These are phyloP conservation scores for Buteo buteo DNA, from an alignment of 2,113 vertebrate species.

Conservation along the genomic window DNA sequence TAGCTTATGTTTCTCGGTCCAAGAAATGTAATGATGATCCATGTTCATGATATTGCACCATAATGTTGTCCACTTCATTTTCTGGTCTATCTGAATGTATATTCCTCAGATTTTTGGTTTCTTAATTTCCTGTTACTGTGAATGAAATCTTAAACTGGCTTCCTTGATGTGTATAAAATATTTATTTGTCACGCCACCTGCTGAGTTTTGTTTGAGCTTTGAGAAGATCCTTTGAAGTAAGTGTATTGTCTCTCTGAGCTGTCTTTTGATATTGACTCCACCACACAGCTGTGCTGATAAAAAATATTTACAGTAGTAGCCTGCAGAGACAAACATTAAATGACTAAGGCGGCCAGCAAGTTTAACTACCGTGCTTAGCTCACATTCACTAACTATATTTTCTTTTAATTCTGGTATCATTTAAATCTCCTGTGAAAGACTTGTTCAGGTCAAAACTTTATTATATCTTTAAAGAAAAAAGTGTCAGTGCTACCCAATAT, in stretches of 20 bases:
- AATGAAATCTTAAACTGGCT: neutral
- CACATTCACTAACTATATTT: neutral
- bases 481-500: neutral
- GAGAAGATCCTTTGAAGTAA: neutral
- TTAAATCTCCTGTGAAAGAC: neutral
- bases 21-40: neutral
- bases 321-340: neutral
- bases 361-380: neutral
- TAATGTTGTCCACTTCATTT: neutral
- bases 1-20: neutral
- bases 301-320: neutral
- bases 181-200: neutral
- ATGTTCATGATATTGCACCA: neutral
- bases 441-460: neutral
- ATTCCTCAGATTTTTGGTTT: neutral
- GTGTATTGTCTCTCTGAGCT: neutral
- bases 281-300: neutral
- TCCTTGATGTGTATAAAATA: neutral
- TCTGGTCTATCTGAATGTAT: neutral
- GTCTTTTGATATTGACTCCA: neutral
- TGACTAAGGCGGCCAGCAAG: neutral
- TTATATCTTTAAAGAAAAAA: neutral
- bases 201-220: neutral
- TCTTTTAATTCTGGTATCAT: accelerated
- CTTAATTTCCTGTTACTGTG: neutral